Percentiles rank a stretch among this genome's conserved stretches.
Evolutionary conservation across 2,888 invertebrate species (phyloP).

Genomic region (Pinctada fucata): DNA sequence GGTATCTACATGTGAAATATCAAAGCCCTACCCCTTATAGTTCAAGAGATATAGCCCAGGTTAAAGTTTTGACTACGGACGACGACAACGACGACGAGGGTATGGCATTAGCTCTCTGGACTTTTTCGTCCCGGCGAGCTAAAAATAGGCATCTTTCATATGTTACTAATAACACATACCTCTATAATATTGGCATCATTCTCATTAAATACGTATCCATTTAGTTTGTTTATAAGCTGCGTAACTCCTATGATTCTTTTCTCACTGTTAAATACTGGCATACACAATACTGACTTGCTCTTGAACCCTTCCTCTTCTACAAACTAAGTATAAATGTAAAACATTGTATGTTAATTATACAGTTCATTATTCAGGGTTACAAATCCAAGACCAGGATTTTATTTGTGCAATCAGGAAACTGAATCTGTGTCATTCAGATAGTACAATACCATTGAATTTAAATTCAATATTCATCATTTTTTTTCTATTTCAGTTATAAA

Average conservation of each 20-base stretch:
- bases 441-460: no score
- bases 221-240: slow-evolving; percentile 93
- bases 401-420: neutral
- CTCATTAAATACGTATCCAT: slow-evolving; percentile 91
- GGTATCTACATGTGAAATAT: no score
- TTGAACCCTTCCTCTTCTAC: slow-evolving; percentile 89
- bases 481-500: no score
- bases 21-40: no score
- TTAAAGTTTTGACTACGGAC: no score
- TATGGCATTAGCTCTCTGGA: no score
- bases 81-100: no score
- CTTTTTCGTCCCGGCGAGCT: no score
- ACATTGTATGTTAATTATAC: neutral
- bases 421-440: neutral
- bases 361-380: neutral
- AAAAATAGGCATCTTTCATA: no score
- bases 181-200: slow-evolving; percentile 98
- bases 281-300: slow-evolving; percentile 93
- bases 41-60: no score
- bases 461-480: no score
- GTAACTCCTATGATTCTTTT: slow-evolving; percentile 93
- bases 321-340: slow-evolving; percentile 57
- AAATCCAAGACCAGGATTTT: slow-evolving; percentile 77
- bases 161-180: slow-evolving; percentile 61
- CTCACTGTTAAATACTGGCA: slow-evolving; percentile 96